Evolutionary conservation across 2,888 invertebrate genomes (phyloP).

Genomic region (Melinaea marsaeus): DNA sequence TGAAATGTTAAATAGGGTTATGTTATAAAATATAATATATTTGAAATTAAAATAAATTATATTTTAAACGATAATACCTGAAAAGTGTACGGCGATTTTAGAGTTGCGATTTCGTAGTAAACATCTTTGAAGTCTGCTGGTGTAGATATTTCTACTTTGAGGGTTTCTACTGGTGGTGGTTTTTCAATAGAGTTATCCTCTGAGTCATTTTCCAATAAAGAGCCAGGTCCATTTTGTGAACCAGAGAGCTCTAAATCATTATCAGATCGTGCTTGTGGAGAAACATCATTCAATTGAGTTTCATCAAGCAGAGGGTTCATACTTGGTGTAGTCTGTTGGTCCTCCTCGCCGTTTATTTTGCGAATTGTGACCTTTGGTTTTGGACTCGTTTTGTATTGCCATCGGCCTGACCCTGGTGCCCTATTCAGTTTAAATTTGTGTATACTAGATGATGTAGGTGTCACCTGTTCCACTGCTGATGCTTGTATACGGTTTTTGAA

Average conservation of each 20-base stretch:
- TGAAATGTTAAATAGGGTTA: constrained; percentile 50
- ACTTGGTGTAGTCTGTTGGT: constrained; percentile 68
- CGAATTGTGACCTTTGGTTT: constrained; percentile 91
- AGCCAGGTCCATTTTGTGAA: constrained; percentile 79
- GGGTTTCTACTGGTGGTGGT: constrained; percentile 84
- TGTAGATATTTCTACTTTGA: constrained; percentile 93
- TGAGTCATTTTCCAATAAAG: constrained; percentile 79
- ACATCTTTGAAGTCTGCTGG: constrained; percentile 90
- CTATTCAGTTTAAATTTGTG: constrained; percentile 90
- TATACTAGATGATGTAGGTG: constrained; percentile 78
- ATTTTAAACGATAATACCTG: constrained; percentile 78
- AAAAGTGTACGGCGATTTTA: constrained; percentile 92
- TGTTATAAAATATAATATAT: background rate
- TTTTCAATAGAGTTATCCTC: constrained; percentile 81
- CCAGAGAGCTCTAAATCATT: constrained; percentile 86
- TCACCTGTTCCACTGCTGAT: constrained; percentile 73
- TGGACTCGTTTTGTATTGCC: constrained; percentile 94
- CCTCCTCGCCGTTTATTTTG: constrained; percentile 80
- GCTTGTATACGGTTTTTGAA: constrained; percentile 83
- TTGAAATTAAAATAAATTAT: background rate
- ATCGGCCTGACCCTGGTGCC: constrained; percentile 89
- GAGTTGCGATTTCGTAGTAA: constrained; percentile 93
- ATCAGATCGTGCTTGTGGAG: constrained; percentile 76
- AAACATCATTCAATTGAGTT: constrained; percentile 72
- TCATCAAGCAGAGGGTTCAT: constrained; percentile 66